Conservation (phyloP, 2,113 vertebrate species). For the Syngnathoides biaculeatus region DNA sequence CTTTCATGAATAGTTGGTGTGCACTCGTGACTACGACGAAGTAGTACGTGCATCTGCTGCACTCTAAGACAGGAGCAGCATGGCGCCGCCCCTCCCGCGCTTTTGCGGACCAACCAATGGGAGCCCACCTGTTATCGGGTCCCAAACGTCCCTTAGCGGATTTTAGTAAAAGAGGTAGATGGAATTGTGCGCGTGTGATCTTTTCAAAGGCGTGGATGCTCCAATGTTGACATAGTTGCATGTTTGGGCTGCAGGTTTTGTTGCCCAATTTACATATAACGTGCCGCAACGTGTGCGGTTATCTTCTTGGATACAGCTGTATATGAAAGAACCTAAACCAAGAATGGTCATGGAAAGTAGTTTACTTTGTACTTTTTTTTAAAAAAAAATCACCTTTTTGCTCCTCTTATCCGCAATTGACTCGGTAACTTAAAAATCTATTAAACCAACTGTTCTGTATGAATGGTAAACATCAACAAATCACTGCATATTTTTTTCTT, state of each 20-base stretch:
- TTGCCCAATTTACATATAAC: neutral
- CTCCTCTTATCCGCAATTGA: neutral
- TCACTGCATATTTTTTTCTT: neutral
- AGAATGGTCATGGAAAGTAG: no score
- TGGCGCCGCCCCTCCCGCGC: slow-evolving; percentile 53
- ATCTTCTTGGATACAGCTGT: neutral
- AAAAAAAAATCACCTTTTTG: neutral
- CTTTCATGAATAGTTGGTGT: neutral
- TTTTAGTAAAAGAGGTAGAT: slow-evolving; percentile 71
- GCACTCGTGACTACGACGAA: slow-evolving; percentile 1
- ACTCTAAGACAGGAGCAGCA: slow-evolving; percentile 12
- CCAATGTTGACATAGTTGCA: slow-evolving; percentile 44
- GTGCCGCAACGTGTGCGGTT: neutral
- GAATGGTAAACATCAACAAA: no score
- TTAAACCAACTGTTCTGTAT: no score
- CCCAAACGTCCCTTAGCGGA: slow-evolving; percentile 83
- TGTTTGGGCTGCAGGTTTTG: neutral
- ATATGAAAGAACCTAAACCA: slow-evolving; percentile 58
- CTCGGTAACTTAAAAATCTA: no score
- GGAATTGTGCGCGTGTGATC: slow-evolving; percentile 53
- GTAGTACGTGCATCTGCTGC: slow-evolving; percentile 1
- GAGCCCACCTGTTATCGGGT: slow-evolving; percentile 76
- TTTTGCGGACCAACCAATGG: slow-evolving; percentile 78
- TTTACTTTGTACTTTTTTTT: neutral
- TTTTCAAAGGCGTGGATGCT: slow-evolving; percentile 14